Evolutionary conservation across 2,888 invertebrate genomes (phyloP).

Genomic region (Theretra japonica): DNA sequence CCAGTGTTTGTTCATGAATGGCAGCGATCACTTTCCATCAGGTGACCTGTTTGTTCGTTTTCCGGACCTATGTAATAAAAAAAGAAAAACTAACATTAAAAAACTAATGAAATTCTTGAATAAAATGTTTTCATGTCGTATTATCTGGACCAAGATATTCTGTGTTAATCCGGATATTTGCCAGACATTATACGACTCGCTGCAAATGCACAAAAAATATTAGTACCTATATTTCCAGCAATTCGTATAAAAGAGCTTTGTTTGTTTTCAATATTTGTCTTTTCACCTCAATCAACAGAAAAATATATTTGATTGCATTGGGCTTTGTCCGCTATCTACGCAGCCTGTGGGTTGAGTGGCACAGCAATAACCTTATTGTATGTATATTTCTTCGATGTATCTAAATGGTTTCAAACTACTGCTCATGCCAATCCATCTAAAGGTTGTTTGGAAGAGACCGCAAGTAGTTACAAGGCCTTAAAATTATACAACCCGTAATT

Average conservation of each 20-base stretch:
- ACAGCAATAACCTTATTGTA: not conserved
- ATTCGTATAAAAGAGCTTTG: not conserved
- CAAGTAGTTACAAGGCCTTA: too few relatives aligned
- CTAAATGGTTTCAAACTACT: too few relatives aligned
- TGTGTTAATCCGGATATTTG: not conserved
- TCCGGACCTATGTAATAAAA: too few relatives aligned
- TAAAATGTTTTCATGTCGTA: not conserved
- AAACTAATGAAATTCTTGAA: not conserved
- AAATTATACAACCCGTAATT: too few relatives aligned
- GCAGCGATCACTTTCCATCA: too few relatives aligned
- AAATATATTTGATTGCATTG: constrained; percentile 4
- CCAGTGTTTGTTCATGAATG: too few relatives aligned
- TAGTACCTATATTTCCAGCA: not conserved
- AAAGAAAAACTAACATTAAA: not conserved
- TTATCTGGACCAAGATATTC: not conserved
- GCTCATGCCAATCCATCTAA: too few relatives aligned
- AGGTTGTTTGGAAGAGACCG: not conserved
- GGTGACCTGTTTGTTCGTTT: too few relatives aligned
- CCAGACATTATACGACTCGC: not conserved
- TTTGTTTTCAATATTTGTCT: constrained; percentile 2
- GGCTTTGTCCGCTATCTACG: not conserved
- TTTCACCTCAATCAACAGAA: constrained; percentile 21
- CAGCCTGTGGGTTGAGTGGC: not conserved
- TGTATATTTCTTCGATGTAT: not conserved
- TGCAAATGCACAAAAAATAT: not conserved